Evolutionary conservation across 2,113 vertebrate genomes (phyloP).

Genomic region (Marcusenius ussheri): DNA sequence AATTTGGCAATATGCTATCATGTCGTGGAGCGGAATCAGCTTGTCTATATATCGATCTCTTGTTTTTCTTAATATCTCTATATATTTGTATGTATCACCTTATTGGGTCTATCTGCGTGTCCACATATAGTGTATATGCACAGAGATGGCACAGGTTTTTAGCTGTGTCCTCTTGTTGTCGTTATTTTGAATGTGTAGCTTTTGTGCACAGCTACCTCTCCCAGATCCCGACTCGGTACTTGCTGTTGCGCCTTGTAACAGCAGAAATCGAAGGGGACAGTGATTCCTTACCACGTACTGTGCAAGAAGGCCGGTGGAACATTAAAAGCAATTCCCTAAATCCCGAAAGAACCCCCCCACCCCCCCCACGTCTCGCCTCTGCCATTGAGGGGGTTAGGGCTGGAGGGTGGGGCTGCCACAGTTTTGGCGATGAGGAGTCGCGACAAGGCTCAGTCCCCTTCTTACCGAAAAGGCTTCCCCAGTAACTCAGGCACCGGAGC

Average conservation of each 20-base stretch:
- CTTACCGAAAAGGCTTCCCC: neutral
- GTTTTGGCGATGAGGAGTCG: neutral
- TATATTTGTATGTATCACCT: slow-evolving; percentile 51
- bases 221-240: slow-evolving; percentile 32
- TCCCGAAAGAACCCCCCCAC: neutral
- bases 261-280: slow-evolving; percentile 18
- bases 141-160: slow-evolving; percentile 49
- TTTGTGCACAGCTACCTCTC: slow-evolving; percentile 67
- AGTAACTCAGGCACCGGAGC: neutral
- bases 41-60: slow-evolving; percentile 37
- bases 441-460: neutral
- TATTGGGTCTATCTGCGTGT: slow-evolving; percentile 49
- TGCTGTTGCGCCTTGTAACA: slow-evolving; percentile 33
- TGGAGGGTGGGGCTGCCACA: slow-evolving; percentile 26
- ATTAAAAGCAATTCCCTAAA: slow-evolving; percentile 16
- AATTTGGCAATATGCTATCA: slow-evolving; percentile 41
- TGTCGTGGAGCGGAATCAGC: slow-evolving; percentile 52
- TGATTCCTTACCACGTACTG: neutral
- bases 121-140: slow-evolving; percentile 55
- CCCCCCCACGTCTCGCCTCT: neutral
- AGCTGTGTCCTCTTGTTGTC: slow-evolving; percentile 36
- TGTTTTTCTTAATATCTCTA: slow-evolving; percentile 19
- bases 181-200: slow-evolving; percentile 52
- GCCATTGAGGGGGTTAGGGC: neutral
- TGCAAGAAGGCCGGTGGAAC: slow-evolving; percentile 18